phyloP scores from a whole-genome alignment of 1,140 invertebrate species.

The Drosophila quadrilineata region DNA sequence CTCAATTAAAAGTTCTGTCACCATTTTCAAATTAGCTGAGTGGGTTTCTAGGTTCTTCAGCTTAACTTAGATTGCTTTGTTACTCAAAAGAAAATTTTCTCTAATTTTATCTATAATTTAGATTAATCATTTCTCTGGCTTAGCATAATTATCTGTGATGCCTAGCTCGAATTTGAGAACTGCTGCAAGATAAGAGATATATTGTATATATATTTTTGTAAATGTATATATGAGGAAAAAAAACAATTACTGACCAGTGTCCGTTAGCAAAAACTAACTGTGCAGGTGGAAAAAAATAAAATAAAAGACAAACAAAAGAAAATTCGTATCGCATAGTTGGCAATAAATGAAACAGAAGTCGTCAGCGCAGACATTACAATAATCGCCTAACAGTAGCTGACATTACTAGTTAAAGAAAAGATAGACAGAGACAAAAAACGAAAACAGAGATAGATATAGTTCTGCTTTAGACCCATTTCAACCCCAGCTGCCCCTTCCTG shows the following conservation, averaged over 20 bases:
- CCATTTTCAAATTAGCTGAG: constrained; percentile 36
- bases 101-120: too few relatives aligned
- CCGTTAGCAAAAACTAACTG: constrained; percentile 32
- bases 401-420: constrained; percentile 5
- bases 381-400: constrained; percentile 53
- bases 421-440: background rate
- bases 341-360: constrained; percentile 33
- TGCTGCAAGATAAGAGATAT: too few relatives aligned
- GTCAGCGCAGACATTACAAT: constrained; percentile 42
- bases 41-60: too few relatives aligned
- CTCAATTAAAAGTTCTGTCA: constrained; percentile 60
- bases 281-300: constrained; percentile 31
- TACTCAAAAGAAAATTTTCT: background rate
- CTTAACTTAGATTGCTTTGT: background rate
- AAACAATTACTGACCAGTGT: constrained; percentile 62
- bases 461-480: constrained; percentile 5
- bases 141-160: too few relatives aligned
- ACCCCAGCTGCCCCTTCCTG: background rate
- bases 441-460: background rate
- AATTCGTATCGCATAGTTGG: background rate
- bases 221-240: constrained; percentile 13
- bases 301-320: background rate
- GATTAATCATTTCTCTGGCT: too few relatives aligned
- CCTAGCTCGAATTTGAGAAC: too few relatives aligned
- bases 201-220: constrained; percentile 2